phyloP scores from a whole-genome alignment of 2,113 vertebrate genomes.

The Saimiri boliviensis region DNA sequence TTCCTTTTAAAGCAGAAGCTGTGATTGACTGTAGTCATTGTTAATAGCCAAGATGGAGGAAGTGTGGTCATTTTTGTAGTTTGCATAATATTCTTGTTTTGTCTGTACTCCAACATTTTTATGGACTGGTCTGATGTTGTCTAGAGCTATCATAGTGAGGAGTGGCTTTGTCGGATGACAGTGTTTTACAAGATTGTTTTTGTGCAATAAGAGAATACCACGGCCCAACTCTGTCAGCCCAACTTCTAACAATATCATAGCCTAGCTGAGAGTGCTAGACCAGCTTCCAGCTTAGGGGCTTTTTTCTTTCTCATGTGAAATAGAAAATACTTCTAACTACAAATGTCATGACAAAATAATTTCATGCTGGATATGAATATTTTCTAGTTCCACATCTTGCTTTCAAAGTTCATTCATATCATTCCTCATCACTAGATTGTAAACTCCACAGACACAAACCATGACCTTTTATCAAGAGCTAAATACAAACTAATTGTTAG shows the following conservation, averaged over 20 bases:
- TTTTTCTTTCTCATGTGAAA: neutral
- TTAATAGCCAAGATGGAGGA: neutral
- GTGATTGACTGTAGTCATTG: neutral
- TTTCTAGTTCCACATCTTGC: neutral
- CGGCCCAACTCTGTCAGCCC: neutral
- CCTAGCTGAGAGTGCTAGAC: neutral
- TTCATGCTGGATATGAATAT: neutral
- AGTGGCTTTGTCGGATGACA: neutral
- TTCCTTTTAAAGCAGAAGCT: neutral
- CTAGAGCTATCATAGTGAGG: neutral
- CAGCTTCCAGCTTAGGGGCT: neutral
- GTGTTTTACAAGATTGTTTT: neutral
- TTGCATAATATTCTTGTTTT: neutral
- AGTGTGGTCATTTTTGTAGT: neutral
- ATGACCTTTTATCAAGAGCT: neutral
- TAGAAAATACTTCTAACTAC: neutral
- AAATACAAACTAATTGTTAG: neutral
- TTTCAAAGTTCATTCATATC: neutral
- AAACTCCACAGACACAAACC: neutral
- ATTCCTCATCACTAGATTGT: neutral
- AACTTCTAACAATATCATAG: neutral
- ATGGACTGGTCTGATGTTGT: neutral
- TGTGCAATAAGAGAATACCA: neutral
- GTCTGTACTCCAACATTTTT: neutral
- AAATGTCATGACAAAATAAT: neutral